These are phyloP conservation scores for Doris montereyensis DNA, from an alignment of 2,888 invertebrate genomes.

Conservation along the genomic window DNA sequence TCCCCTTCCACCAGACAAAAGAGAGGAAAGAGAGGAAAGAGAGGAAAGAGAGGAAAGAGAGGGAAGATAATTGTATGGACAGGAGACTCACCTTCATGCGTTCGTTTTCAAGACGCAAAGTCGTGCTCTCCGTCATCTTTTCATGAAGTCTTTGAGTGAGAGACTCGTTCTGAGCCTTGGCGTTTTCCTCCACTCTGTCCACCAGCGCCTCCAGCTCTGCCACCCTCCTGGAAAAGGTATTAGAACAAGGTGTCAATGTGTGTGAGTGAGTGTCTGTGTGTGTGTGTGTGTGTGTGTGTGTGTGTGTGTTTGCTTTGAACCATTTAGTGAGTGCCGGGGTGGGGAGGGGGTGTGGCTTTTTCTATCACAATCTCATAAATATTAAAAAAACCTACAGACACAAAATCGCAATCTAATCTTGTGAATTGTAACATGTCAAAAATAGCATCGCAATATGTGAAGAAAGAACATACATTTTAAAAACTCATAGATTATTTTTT, in stretches of 20 bases:
- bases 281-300: constrained; percentile 22
- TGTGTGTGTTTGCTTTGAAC: background rate
- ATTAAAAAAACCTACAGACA: no score
- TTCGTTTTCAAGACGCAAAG: constrained; percentile 63
- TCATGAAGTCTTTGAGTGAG: constrained; percentile 60
- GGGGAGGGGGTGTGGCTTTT: background rate
- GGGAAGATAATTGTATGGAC: no score
- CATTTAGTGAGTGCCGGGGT: background rate
- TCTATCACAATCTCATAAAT: no score
- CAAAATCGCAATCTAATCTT: no score
- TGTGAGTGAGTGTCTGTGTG: constrained; percentile 5
- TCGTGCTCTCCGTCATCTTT: constrained; percentile 59
- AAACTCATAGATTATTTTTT: no score
- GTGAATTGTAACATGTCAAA: no score
- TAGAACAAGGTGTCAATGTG: background rate
- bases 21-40: no score
- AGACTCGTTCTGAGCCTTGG: constrained; percentile 59
- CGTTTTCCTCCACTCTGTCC: constrained; percentile 63
- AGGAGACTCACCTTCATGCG: constrained; percentile 67
- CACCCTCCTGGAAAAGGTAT: constrained; percentile 53
- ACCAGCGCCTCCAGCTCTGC: constrained; percentile 66
- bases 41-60: no score
- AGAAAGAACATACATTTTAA: no score
- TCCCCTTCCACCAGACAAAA: no score
- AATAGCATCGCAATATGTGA: no score